phyloP scores from a whole-genome alignment of 2,113 vertebrate species.

The Dasyornis broadbenti region DNA sequence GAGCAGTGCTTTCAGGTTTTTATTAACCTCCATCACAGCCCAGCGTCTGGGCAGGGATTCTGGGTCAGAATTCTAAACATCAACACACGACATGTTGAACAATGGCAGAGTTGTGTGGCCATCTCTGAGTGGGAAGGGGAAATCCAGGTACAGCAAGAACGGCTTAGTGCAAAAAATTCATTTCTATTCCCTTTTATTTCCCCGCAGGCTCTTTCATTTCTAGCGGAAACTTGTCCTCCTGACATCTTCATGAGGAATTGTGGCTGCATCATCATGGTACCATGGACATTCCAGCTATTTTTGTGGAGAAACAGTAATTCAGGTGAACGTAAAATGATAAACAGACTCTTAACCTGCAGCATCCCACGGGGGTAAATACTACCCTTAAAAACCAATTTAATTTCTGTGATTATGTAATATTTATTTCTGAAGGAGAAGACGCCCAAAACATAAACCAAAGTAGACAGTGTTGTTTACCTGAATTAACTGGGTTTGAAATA shows the following conservation, averaged over 20 bases:
- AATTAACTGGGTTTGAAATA: background rate
- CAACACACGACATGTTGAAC: background rate
- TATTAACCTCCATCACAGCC: conserved; percentile 26
- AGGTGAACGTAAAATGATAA: background rate
- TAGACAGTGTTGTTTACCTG: background rate
- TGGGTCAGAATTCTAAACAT: background rate
- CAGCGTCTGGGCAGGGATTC: conserved; percentile 9
- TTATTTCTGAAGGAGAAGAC: background rate
- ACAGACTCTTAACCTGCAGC: background rate
- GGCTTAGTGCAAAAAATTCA: background rate
- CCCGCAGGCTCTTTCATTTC: background rate
- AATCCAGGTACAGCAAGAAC: background rate
- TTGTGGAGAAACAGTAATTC: background rate
- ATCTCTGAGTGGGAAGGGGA: background rate
- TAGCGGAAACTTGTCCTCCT: background rate
- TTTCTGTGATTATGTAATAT: background rate
- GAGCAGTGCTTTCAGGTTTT: conserved; percentile 2
- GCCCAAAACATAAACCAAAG: background rate
- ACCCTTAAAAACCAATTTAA: background rate
- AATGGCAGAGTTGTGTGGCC: background rate
- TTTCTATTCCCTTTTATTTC: background rate
- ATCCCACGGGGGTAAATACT: background rate
- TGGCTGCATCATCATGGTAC: background rate
- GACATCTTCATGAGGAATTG: background rate
- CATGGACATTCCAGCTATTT: background rate